These are phyloP conservation scores for Chloropsis cyanopogon DNA, from an alignment of 2,113 vertebrate genomes.

Conservation along the genomic window DNA sequence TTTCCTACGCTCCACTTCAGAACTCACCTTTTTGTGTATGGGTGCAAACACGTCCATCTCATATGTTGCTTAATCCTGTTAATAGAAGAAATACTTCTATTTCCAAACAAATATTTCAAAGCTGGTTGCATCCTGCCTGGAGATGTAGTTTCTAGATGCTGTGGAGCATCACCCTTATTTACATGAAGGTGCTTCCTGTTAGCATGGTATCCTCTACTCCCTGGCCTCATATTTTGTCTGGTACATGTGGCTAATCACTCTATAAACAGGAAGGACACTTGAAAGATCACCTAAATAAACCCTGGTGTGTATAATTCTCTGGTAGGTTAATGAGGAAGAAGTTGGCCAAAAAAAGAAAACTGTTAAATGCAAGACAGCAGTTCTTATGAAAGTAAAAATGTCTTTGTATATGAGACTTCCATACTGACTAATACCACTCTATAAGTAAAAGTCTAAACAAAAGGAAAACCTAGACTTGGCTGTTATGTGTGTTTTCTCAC, in stretches of 20 bases:
- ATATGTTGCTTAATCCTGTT: neutral
- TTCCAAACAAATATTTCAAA: slow-evolving; percentile 15
- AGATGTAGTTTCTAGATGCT: neutral
- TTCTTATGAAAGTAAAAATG: neutral
- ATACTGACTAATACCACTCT: neutral
- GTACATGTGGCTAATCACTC: neutral
- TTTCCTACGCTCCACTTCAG: neutral
- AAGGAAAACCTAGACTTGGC: neutral
- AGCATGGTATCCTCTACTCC: neutral
- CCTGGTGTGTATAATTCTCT: neutral
- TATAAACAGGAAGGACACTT: slow-evolving; percentile 61
- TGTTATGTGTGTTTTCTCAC: neutral
- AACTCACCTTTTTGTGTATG: neutral
- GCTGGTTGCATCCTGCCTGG: neutral
- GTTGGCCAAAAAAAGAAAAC: neutral
- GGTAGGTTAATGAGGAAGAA: slow-evolving; percentile 9
- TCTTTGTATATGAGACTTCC: neutral
- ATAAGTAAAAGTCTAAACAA: neutral
- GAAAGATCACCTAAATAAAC: slow-evolving; percentile 51
- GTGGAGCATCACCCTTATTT: neutral
- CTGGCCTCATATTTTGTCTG: neutral
- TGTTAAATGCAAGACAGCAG: neutral
- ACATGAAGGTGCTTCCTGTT: slow-evolving; percentile 44
- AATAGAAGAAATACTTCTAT: neutral
- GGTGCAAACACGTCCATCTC: neutral